These are phyloP conservation scores for Chouioia cunea DNA, from an alignment of 2,888 invertebrate genomes.

Conservation along the genomic window DNA sequence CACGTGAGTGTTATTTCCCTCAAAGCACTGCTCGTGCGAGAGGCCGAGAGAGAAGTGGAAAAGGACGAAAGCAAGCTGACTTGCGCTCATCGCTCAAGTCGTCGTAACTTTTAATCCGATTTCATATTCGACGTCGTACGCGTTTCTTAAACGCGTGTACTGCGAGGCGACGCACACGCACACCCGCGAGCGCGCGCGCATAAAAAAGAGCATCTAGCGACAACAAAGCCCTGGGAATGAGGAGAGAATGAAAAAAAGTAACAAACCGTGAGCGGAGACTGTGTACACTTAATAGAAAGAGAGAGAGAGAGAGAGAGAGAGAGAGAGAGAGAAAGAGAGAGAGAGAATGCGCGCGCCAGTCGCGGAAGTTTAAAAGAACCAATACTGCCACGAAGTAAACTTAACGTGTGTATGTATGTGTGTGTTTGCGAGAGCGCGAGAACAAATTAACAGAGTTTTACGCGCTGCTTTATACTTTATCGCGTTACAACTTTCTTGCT, in stretches of 20 bases:
- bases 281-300: too few species aligned
- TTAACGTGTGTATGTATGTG: too few species aligned
- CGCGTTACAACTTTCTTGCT: background rate
- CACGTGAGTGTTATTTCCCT: too few species aligned
- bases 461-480: conserved; percentile 32
- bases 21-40: too few species aligned
- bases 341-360: background rate
- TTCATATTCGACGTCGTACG: conserved; percentile 53
- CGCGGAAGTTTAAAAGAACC: conserved; percentile 30
- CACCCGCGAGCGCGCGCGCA: background rate
- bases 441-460: conserved; percentile 27
- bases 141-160: too few species aligned
- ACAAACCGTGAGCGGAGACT: too few species aligned
- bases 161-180: conserved; percentile 26
- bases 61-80: conserved; percentile 42
- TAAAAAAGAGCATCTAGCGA: conserved; percentile 18
- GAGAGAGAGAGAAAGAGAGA: conserved; percentile 16
- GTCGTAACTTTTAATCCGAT: conserved; percentile 52
- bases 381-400: conserved; percentile 35
- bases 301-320: conserved; percentile 28
- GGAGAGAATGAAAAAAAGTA: conserved; percentile 2
- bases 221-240: conserved; percentile 17
- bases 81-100: conserved; percentile 32
- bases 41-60: conserved; percentile 20
- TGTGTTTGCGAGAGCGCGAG: background rate